Evolutionary conservation across 2,797 vertebrate species (phyloP), one percentile per base, ranked within the genome.

Genomic region (Phataginus tetradactyla): DNA sequence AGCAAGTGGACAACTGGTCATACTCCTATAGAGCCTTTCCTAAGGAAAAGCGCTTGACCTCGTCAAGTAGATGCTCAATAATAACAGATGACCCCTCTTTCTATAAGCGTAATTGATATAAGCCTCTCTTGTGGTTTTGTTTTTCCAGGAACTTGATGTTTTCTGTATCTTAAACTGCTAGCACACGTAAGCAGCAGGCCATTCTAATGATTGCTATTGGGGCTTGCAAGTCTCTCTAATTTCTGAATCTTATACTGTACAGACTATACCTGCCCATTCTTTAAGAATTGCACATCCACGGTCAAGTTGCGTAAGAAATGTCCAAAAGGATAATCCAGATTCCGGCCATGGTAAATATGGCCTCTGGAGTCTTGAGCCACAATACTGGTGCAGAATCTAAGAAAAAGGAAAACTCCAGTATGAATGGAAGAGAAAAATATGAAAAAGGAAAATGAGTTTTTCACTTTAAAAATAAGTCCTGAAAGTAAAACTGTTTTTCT

Each of bases 361-460:
- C 99, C 99, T 45, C 97, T 98, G 90, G 94, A 97, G 97, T 99
- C 99, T 97, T 99, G 99, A 94, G 99, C 99, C 0, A 99, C 97
- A 45, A 99, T 99, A 95, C 99, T 99, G 0, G 99, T 99, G 97
- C 99, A 99, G 98, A 99, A 99, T 87, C 99, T 99, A 88, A 92
- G 34, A 86, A 90, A 92, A 90, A 25, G 5, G 39, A 90, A 32
- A 71, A 59, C 53, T 29, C 42, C 29, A 91, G 42, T 13, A 39
- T 64, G 57, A 95, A 66, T 25, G 85, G 94, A 63, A 34, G 42
- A 95, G n/a, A 74, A 63, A 85, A 77, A 53, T 29, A 93, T 66
- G 37, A 80, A 79, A 39, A 81, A 66, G 34, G n/a, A 75, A 68
- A 93, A 66, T 2, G 2, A 80, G 20, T 7, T 57, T 91, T 85